Percentiles rank a stretch among this genome's conserved stretches.
These are phyloP conservation scores for Struthidea cinerea DNA, from an alignment of 2,113 vertebrate species.

Conservation along the genomic window DNA sequence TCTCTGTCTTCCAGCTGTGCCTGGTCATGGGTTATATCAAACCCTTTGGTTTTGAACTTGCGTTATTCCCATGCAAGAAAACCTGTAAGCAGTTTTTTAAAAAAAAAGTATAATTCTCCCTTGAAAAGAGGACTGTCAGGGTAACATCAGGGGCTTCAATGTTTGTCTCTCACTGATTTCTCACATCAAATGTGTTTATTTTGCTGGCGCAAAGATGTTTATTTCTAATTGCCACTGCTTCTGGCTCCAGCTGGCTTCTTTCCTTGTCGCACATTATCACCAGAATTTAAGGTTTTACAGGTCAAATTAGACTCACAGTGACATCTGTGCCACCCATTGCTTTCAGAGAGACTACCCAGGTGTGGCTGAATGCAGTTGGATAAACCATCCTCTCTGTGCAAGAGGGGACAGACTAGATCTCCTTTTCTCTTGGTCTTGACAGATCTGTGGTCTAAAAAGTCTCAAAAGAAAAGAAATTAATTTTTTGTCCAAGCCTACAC, in stretches of 20 bases:
- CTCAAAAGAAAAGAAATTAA: not conserved
- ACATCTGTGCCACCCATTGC: not conserved
- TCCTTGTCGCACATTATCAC: conserved; percentile 11
- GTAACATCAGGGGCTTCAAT: not conserved
- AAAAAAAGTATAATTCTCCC: not conserved
- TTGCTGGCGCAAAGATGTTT: not conserved
- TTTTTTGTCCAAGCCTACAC: not conserved
- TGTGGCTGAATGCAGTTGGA: not conserved
- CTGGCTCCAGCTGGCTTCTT: conserved; percentile 30
- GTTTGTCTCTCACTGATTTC: conserved; percentile 19
- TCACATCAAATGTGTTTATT: not conserved
- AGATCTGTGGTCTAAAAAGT: not conserved
- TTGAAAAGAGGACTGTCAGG: not conserved
- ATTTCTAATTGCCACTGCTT: not conserved
- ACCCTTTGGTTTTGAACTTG: not conserved
- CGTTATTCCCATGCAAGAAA: not conserved
- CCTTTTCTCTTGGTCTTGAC: not conserved
- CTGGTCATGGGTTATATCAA: not conserved
- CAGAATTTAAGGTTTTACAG: conserved; percentile 31
- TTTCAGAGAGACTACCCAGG: not conserved
- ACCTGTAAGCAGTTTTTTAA: not conserved
- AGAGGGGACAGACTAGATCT: not conserved
- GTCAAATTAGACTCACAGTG: not conserved
- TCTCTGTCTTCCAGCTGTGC: not conserved
- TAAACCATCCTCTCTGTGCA: not conserved